A percentile compares a stretch with the other conserved stretches of the same genome.
These are phyloP conservation scores for Drosophila grimshawi DNA, from an alignment of 1,140 invertebrate genomes.

Conservation along the genomic window DNA sequence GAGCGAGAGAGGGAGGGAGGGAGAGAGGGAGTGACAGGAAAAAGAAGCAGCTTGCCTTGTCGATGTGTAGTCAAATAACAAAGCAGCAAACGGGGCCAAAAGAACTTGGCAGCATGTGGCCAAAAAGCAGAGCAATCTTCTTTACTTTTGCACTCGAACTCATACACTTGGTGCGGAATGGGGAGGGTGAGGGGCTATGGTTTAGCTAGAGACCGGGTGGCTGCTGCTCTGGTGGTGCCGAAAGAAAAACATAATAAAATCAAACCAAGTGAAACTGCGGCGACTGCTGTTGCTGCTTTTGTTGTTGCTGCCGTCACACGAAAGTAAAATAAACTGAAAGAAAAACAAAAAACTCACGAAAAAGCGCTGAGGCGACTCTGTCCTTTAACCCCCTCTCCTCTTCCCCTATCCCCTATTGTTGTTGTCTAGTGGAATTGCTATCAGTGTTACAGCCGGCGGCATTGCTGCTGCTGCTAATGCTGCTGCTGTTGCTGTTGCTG, in stretches of 20 bases:
- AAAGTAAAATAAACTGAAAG: constrained; percentile 82
- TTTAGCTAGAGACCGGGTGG: background rate
- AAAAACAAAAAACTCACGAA: constrained; percentile 81
- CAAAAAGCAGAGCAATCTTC: constrained; percentile 49
- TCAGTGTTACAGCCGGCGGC: constrained; percentile 80
- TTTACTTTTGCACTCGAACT: constrained; percentile 1
- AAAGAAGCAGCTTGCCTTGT: constrained; percentile 32
- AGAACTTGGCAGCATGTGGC: constrained; percentile 75
- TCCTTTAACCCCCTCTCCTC: constrained; percentile 1
- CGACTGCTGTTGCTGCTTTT: constrained; percentile 39
- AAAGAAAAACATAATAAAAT: constrained; percentile 83
- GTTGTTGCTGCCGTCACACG: constrained; percentile 65
- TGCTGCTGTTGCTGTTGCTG: background rate
- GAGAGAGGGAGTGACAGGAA: no score
- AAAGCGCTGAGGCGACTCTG: constrained; percentile 55
- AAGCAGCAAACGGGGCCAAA: constrained; percentile 36
- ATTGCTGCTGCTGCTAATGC: constrained; percentile 14
- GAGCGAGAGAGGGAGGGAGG: no score
- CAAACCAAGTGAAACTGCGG: constrained; percentile 76
- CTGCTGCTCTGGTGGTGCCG: constrained; percentile 60
- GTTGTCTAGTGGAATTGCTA: constrained; percentile 81
- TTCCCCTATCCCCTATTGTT: constrained; percentile 28
- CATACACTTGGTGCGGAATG: constrained; percentile 2
- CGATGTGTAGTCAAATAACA: constrained; percentile 67
- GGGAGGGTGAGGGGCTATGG: background rate